Conservation (phyloP, 1,140 invertebrate species). For the fruit fly (Drosophila melanogaster) region Release_6_plus_ISO1_MT NT_037436.4:7527001-7527500, state of each 20-base stretch:
- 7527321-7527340: slow-evolving; percentile 14
- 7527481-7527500: neutral
- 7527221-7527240: slow-evolving; percentile 72
- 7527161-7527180: slow-evolving; percentile 50
- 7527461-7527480: neutral
- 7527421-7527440: slow-evolving; percentile 13
- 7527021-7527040: slow-evolving; percentile 82
- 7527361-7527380: slow-evolving; percentile 48
- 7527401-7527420: slow-evolving; percentile 46
- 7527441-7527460: slow-evolving; percentile 16
- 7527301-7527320: slow-evolving; percentile 26
- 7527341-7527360: slow-evolving; percentile 25
- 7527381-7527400: slow-evolving; percentile 67
- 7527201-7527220: slow-evolving; percentile 79
- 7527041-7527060: slow-evolving; percentile 39
- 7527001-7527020: slow-evolving; percentile 77
- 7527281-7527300: slow-evolving; percentile 48
- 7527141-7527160: slow-evolving; percentile 31
- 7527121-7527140: slow-evolving; percentile 19
- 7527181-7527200: slow-evolving; percentile 60
- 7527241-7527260: slow-evolving; percentile 49
- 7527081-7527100: slow-evolving; percentile 10
- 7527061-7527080: slow-evolving; percentile 4
- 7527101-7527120: slow-evolving; percentile 62
- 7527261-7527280: slow-evolving; percentile 35